Base-by-base conservation (phyloP, 2,888 invertebrate genomes). In the Lasioglossum vierecki region DNA sequence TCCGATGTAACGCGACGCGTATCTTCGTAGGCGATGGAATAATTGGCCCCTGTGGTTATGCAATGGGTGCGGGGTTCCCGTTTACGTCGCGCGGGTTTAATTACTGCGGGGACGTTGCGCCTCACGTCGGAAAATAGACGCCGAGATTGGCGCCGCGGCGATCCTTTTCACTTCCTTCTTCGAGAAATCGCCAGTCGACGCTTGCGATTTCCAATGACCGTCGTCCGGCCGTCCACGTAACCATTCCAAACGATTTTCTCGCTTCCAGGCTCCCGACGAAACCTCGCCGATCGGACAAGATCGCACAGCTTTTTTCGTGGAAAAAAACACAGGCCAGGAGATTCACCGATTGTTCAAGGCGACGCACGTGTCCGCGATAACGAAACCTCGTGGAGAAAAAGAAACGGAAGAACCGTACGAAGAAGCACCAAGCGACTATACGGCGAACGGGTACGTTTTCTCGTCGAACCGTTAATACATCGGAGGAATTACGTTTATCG, bases 401-500 rank as follows among this genome's bases (percentile, higher is more conserved):
- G 4, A 70, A 70, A n/a, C 30, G 39, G 71, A 35, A 22, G 77
- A 80, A 72, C 30, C 18, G 41, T 63, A 30, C 63, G 63, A 35
- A 63, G 30, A 63, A 63, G 15, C 15, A 5, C 30, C 63, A 6
- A 1, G 30, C 30, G 15, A 30, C 63, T 57, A 44, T 57, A 44
- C 77, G 74, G 66, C 35, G 18, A 74, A 77, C 70, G 41, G 74
- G 63, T 80, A 75, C 71, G 78, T 76, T 81, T 81, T 78, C 73
- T 66, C 49, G 49, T 22, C 60, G 66, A 41, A 35, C 22, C 84
- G 30, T 84, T 46, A 76, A 84, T 78, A 78, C 84, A 81, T 81
- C 84, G 35, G 75, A 76, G 76, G 85, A 81, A 81, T 85, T 81
- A 84, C 72, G 57, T 85, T 85, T 85, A 85, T 85, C 85, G 79